A percentile compares a stretch with the other conserved stretches of the same genome.
Evolutionary conservation across 64 coral and sea anemone species (phyloP).

Genomic region (Stichodactyla helianthus): DNA sequence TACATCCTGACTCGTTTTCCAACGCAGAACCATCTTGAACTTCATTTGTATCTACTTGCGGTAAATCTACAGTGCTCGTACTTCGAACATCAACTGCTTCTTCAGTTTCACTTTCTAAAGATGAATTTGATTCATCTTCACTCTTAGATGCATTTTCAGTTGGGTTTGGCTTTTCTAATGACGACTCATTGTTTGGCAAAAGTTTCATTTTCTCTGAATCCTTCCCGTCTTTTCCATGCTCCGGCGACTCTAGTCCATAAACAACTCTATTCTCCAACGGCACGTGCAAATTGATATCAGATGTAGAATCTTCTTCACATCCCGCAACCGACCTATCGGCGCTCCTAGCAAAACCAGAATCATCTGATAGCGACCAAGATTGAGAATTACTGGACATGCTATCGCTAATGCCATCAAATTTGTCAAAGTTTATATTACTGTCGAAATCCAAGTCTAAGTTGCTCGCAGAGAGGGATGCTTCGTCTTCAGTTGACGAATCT

Average conservation of each 20-base stretch:
- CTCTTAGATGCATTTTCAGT: neutral
- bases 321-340: neutral
- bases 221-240: neutral
- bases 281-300: neutral
- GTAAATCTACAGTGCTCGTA: neutral
- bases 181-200: neutral
- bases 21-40: neutral
- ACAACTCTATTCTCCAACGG: conserved; percentile 1
- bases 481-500: conserved; percentile 67
- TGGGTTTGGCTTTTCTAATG: neutral
- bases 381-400: neutral
- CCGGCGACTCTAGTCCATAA: neutral
- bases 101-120: neutral
- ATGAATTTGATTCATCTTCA: neutral
- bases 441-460: conserved; percentile 85
- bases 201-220: neutral
- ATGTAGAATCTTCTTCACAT: neutral
- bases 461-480: conserved; percentile 68
- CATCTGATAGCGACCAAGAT: neutral
- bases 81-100: neutral
- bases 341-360: neutral
- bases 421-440: conserved; percentile 22
- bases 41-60: neutral
- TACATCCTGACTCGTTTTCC: neutral
- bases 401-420: conserved; percentile 17